phyloP scores from a whole-genome alignment of 2,888 invertebrate species.

The Autographa gamma region DNA sequence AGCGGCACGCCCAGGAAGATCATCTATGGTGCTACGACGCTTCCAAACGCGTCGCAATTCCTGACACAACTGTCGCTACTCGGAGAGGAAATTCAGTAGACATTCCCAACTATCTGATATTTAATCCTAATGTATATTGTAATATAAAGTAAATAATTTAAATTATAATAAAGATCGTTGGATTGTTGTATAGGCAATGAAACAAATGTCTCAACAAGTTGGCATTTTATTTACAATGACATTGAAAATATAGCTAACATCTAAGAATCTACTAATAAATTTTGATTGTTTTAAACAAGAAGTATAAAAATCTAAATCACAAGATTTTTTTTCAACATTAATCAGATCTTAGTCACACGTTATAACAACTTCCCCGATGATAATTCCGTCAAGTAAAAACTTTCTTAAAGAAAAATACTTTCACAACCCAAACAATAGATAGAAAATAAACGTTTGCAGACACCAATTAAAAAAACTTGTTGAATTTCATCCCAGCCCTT shows the following conservation, averaged over 20 bases:
- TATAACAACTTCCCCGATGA: slow-evolving; percentile 66
- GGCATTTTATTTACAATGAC: slow-evolving; percentile 90
- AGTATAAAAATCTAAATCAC: slow-evolving; percentile 89
- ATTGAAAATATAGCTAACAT: slow-evolving; percentile 89
- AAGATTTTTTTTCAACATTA: slow-evolving; percentile 80
- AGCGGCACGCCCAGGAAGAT: slow-evolving; percentile 93
- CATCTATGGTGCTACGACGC: slow-evolving; percentile 98
- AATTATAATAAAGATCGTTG: slow-evolving; percentile 62
- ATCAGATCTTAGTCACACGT: slow-evolving; percentile 81
- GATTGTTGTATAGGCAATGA: slow-evolving; percentile 70
- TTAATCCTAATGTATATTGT: slow-evolving; percentile 58
- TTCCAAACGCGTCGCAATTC: slow-evolving; percentile 98
- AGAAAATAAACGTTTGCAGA: slow-evolving; percentile 49
- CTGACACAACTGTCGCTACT: slow-evolving; percentile 96
- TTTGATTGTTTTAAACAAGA: slow-evolving; percentile 89
- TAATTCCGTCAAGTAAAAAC: slow-evolving; percentile 59
- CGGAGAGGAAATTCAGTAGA: slow-evolving; percentile 91
- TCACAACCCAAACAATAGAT: slow-evolving; percentile 71
- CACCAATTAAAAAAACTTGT: slow-evolving; percentile 71
- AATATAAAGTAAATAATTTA: slow-evolving; percentile 58
- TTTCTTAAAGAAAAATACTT: slow-evolving; percentile 57
- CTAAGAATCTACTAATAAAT: slow-evolving; percentile 87
- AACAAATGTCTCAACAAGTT: slow-evolving; percentile 87
- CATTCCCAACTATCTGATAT: slow-evolving; percentile 68
- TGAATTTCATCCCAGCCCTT: slow-evolving; percentile 81